Conservation (phyloP, 2,797 vertebrate species). For the Cossypha polioptera region DNA sequence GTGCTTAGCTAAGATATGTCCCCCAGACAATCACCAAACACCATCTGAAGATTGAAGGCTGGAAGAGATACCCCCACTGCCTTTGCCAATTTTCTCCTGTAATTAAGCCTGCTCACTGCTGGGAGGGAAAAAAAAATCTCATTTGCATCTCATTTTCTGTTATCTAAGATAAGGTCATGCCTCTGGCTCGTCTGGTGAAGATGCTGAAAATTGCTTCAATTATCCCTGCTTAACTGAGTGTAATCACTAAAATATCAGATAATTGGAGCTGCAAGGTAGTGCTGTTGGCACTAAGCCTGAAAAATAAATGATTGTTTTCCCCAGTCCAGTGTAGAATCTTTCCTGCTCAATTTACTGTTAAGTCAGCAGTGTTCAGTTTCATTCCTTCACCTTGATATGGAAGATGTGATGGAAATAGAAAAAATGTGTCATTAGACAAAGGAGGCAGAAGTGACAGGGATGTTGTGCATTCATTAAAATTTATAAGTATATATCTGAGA, state of each 20-base stretch:
- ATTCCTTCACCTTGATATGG: background rate
- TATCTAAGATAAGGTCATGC: constrained; percentile 27
- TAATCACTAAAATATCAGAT: constrained; percentile 25
- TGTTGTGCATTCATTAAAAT: background rate
- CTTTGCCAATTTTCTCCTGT: background rate
- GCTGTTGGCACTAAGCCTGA: background rate
- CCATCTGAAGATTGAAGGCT: background rate
- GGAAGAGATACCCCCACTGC: background rate
- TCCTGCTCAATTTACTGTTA: background rate
- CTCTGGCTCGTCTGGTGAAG: constrained; percentile 42
- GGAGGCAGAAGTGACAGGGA: background rate
- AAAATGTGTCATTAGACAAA: background rate
- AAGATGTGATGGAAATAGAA: background rate
- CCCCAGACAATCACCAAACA: background rate
- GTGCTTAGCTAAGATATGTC: background rate
- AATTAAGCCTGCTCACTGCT: background rate
- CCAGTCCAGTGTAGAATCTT: background rate
- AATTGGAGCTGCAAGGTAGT: constrained; percentile 26
- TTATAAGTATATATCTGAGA: background rate
- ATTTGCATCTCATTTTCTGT: constrained; percentile 17
- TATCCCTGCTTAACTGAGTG: constrained; percentile 43
- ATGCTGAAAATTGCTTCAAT: constrained; percentile 54
- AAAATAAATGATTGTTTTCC: background rate
- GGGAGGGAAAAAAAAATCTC: background rate
- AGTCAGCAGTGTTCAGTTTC: background rate